Evolutionary conservation across 2,888 invertebrate genomes (phyloP), one percentile per base, ranked within the genome.

Genomic region (Neocrepidodera transversa): DNA sequence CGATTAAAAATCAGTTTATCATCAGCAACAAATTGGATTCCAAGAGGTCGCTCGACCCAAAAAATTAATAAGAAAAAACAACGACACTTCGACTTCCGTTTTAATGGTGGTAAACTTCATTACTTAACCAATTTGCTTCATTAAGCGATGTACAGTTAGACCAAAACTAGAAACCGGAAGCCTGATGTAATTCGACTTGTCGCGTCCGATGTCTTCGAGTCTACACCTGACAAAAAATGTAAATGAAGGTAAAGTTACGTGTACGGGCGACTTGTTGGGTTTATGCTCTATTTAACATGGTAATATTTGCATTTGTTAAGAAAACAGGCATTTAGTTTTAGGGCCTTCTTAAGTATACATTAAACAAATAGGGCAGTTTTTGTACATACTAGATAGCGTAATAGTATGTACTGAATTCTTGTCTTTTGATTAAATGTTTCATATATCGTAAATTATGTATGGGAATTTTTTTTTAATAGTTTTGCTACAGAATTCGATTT

Each of bases 111-210:
- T 10, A 18, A n/a, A 23, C 13, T 45, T 35, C 26, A 45, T 54
- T 54, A 45, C 54, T 28, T 17, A 14, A 26, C 43, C 36, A 54
- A 54, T 54, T 54, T 54, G 36, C 45, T 23, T 54, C 45, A 54
- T 54, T 54, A 54, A 23, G 23, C 23, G 26, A 54, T 54, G 45
- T 54, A 54, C 54, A 54, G 54, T 54, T 54, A 54, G 2, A 35
- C 43, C 45, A 54, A 54, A 45, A 45, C 54, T 54, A 54, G 54
- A 54, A 54, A 54, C 10, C 45, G 53, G 53, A 54, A 54, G 23
- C 45, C 28, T 14, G 26, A 54, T 42, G 52, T 52, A 51, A 50
- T 32, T 54, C 38, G 32, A 35, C 43, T 43, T 45, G 45, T 45
- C 50, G 50, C 35, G 36, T 18, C 45, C 17, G 53, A 54, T 54